phyloP scores from a whole-genome alignment of 1,140 invertebrate species.

The Adelges cooleyi region DNA sequence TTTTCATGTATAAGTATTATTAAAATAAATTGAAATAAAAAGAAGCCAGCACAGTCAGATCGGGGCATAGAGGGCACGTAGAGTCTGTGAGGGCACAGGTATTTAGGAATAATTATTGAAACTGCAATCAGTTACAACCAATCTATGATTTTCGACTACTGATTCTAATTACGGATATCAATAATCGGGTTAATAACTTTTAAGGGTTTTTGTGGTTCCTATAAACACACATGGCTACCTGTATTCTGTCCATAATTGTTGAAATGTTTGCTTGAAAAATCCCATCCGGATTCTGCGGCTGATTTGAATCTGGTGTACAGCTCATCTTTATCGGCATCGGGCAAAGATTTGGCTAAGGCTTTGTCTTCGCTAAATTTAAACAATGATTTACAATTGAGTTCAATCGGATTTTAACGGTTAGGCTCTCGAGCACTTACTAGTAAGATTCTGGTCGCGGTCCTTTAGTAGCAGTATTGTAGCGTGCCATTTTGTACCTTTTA shows the following conservation, averaged over 20 bases:
- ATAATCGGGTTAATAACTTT: neutral
- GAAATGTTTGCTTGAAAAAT: constrained; percentile 44
- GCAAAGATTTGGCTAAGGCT: constrained; percentile 34
- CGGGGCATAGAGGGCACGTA: neutral
- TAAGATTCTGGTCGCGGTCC: constrained; percentile 72
- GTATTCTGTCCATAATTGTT: neutral
- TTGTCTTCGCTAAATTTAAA: constrained; percentile 38
- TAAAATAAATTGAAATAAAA: neutral
- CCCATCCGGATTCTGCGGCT: constrained; percentile 51
- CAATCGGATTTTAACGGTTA: neutral
- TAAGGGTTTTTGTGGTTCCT: too few relatives aligned
- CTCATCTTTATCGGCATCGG: constrained; percentile 35
- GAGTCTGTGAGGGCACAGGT: neutral
- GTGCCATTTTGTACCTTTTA: constrained; percentile 46
- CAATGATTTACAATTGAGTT: neutral
- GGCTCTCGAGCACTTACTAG: constrained; percentile 39
- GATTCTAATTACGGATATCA: neutral
- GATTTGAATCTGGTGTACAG: constrained; percentile 44
- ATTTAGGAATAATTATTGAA: neutral
- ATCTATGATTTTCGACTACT: neutral
- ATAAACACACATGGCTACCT: too few relatives aligned
- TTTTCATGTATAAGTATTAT: neutral
- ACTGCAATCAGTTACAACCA: neutral
- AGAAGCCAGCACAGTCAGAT: neutral
- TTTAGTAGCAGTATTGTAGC: constrained; percentile 42